Conservation (phyloP, 2,113 vertebrate species). For the Edolisoma coerulescens region DNA sequence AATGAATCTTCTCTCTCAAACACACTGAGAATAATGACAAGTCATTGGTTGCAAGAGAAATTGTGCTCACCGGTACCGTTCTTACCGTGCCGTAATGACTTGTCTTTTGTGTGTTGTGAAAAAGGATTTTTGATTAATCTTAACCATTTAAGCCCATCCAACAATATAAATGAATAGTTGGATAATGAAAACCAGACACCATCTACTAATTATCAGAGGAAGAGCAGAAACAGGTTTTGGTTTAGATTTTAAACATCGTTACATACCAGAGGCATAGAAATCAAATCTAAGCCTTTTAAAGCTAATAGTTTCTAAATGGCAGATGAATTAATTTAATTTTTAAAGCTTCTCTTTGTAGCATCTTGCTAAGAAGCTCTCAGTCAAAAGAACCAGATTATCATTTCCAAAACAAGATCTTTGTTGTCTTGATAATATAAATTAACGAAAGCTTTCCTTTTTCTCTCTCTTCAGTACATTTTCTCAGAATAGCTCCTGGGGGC, state of each 20-base stretch:
- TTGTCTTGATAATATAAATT: neutral
- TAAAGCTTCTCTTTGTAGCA: neutral
- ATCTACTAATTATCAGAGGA: neutral
- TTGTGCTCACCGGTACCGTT: accelerated
- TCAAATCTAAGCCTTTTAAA: neutral
- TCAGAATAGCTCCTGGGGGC: neutral
- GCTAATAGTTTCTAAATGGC: neutral
- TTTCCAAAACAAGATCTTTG: constrained; percentile 18
- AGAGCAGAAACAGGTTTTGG: neutral
- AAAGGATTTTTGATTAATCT: neutral
- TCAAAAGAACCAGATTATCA: neutral
- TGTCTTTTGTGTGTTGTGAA: neutral
- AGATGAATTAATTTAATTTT: neutral
- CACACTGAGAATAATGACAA: neutral
- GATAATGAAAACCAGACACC: neutral
- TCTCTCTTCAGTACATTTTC: neutral
- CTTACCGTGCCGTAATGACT: neutral
- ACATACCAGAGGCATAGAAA: neutral
- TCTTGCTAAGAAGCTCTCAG: neutral
- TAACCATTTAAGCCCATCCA: neutral
- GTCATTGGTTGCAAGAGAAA: neutral
- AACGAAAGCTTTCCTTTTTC: neutral
- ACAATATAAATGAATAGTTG: neutral
- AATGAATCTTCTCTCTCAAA: neutral
- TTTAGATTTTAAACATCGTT: neutral